These are phyloP conservation scores for Charadrius vociferus DNA, from an alignment of 2,113 vertebrate genomes.

Conservation along the genomic window DNA sequence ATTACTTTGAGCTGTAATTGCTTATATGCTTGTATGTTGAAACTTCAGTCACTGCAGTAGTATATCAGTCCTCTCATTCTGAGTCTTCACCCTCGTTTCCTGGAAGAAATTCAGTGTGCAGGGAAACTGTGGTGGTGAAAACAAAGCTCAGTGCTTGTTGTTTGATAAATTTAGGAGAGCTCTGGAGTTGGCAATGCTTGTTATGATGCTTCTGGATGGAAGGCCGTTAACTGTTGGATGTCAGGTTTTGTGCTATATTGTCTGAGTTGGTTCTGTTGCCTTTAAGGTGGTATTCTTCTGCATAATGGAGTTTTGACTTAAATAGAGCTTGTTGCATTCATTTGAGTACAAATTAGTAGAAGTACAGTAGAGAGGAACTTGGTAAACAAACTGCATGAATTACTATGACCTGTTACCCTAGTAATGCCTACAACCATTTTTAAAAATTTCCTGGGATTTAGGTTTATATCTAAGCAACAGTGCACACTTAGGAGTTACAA, in stretches of 20 bases:
- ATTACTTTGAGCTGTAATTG: neutral
- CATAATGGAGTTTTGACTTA: neutral
- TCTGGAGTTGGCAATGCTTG: rapidly evolving
- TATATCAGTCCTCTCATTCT: neutral
- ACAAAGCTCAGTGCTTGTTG: neutral
- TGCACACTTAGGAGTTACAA: neutral
- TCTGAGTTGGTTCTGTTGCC: neutral
- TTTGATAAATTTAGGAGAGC: neutral
- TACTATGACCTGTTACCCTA: neutral
- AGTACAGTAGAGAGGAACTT: neutral
- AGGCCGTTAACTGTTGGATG: neutral
- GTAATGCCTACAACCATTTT: neutral
- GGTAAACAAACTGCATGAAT: neutral
- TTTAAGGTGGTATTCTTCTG: neutral
- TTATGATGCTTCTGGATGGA: neutral
- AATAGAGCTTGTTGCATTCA: neutral
- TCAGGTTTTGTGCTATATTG: neutral
- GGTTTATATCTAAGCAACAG: neutral
- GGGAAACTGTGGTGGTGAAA: neutral
- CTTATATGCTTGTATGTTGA: neutral
- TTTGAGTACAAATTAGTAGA: neutral
- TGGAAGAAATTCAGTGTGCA: neutral
- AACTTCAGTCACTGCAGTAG: neutral
- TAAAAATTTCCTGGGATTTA: neutral
- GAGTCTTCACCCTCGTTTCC: neutral